These are phyloP conservation scores for Chrysina gloriosa DNA, from an alignment of 2,888 invertebrate species.

Conservation along the genomic window DNA sequence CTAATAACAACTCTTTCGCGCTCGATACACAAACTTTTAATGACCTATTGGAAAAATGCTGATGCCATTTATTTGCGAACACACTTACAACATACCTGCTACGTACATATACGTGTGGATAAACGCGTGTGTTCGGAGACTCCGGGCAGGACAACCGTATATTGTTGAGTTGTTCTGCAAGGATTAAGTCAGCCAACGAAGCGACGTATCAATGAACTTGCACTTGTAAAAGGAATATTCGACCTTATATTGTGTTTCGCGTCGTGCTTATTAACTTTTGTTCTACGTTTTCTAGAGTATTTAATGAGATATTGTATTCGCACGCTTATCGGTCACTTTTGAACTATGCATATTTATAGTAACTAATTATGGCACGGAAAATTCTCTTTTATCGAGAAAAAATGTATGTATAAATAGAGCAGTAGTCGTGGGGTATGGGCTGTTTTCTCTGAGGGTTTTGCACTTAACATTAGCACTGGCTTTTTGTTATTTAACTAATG, in stretches of 20 bases:
- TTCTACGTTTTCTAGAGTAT: neutral
- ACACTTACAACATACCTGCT: neutral
- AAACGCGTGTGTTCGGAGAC: neutral
- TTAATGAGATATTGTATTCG: neutral
- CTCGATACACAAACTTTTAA: constrained; percentile 15
- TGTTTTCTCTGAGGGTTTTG: no score
- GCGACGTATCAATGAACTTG: constrained; percentile 24
- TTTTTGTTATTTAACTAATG: no score
- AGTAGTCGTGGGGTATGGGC: no score
- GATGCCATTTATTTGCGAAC: constrained; percentile 18
- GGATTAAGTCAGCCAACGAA: constrained; percentile 2
- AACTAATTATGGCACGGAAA: constrained; percentile 6
- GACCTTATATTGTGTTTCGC: neutral
- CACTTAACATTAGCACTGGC: no score
- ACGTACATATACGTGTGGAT: constrained; percentile 2
- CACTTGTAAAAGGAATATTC: constrained; percentile 15
- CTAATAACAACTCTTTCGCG: constrained; percentile 6
- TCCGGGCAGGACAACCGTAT: constrained; percentile 11
- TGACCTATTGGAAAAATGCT: constrained; percentile 18
- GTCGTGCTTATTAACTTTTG: neutral
- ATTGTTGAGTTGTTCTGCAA: constrained; percentile 1
- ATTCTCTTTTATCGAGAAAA: neutral
- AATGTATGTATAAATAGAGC: neutral
- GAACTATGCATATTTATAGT: neutral
- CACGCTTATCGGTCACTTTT: neutral